A percentile compares a stretch with the other conserved stretches of the same genome.
These are phyloP conservation scores for Microcebus murinus DNA, from an alignment of 2,113 vertebrate genomes.

Conservation along the genomic window DNA sequence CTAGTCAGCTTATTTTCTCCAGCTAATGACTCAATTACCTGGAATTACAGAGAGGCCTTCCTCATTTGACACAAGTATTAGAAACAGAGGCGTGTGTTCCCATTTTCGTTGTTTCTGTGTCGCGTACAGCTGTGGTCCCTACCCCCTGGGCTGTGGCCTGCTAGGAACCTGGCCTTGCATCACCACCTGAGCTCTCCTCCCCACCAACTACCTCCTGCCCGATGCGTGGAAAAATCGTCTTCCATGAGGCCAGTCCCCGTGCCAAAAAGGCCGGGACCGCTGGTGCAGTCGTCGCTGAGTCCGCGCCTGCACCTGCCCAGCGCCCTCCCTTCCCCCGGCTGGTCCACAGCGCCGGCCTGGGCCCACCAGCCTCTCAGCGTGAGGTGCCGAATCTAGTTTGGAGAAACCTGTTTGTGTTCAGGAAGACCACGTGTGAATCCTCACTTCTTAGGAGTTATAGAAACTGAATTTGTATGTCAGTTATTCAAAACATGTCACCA, in stretches of 20 bases:
- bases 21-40: neutral
- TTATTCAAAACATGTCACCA: neutral
- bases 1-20: conserved; percentile 12
- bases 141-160: too few species aligned
- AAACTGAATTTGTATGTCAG: fast-evolving
- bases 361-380: neutral
- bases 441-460: neutral
- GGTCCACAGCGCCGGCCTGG: fast-evolving
- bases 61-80: neutral
- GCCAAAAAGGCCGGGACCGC: too few species aligned
- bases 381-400: neutral
- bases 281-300: neutral
- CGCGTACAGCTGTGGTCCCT: too few species aligned
- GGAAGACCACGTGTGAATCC: neutral
- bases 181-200: too few species aligned
- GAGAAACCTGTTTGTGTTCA: neutral
- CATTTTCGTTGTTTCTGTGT: neutral
- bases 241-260: too few species aligned
- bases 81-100: neutral
- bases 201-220: too few species aligned
- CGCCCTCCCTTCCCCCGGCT: neutral
- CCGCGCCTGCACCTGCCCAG: neutral
- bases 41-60: conserved; percentile 36
- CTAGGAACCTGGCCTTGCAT: too few species aligned
- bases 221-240: too few species aligned